These are phyloP conservation scores for Ostrea edulis DNA, from an alignment of 1,140 invertebrate species.

Conservation along the genomic window DNA sequence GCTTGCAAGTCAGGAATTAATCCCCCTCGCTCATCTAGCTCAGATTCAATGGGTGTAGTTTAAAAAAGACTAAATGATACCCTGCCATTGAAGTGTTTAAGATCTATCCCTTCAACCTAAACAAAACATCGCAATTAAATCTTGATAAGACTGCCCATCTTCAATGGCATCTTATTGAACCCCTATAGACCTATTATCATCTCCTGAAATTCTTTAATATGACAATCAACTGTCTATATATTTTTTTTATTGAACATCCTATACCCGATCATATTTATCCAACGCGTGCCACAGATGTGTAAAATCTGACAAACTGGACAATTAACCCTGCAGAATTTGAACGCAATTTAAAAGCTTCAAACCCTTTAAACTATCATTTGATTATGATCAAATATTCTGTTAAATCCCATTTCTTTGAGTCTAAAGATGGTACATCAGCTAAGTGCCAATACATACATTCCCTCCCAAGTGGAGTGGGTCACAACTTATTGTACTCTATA, in stretches of 20 bases:
- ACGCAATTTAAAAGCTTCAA: not conserved
- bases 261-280: not conserved
- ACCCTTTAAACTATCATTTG: conserved; percentile 1
- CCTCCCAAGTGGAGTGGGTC: not conserved
- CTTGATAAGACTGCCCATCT: not conserved
- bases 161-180: conserved; percentile 3
- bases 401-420: not conserved
- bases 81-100: not conserved
- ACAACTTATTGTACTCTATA: not conserved
- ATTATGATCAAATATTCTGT: conserved; percentile 11
- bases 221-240: not conserved
- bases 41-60: conserved; percentile 10
- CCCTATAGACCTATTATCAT: conserved; percentile 1
- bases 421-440: not conserved
- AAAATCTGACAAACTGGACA: conserved; percentile 31
- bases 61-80: conserved; percentile 3
- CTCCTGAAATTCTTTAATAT: not conserved
- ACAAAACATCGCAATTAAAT: conserved; percentile 5
- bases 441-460: not conserved
- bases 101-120: not conserved
- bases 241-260: not conserved
- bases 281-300: not conserved
- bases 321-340: conserved; percentile 23
- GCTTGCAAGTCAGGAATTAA: conserved; percentile 13
- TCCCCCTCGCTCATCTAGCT: conserved; percentile 17